Percentiles rank a stretch among this genome's conserved stretches.
Evolutionary conservation across 2,888 invertebrate genomes (phyloP).

Genomic region (Chaetoderma sp.): DNA sequence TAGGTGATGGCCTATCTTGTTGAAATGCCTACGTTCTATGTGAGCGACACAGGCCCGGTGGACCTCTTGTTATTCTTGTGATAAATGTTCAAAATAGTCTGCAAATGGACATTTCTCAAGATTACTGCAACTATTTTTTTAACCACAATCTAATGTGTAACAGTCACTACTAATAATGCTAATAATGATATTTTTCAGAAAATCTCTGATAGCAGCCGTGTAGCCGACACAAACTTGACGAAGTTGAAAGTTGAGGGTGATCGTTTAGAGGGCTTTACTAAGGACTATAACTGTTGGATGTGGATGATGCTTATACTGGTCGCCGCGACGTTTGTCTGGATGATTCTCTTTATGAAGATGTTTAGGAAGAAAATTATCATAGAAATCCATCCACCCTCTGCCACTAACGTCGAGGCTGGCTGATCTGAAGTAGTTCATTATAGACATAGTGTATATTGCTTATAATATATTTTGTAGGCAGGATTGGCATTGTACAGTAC

Average conservation of each 20-base stretch:
- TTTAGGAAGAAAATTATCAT: slow-evolving; percentile 73
- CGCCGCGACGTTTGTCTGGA: slow-evolving; percentile 87
- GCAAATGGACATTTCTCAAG: too few relatives aligned
- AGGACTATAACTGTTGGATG: slow-evolving; percentile 94
- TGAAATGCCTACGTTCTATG: too few relatives aligned
- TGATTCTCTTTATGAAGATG: slow-evolving; percentile 93
- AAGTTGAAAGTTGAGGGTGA: slow-evolving; percentile 85
- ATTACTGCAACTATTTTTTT: too few relatives aligned
- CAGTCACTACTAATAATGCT: too few relatives aligned
- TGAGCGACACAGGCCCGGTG: too few relatives aligned
- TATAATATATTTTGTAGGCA: background rate
- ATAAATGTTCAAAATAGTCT: too few relatives aligned
- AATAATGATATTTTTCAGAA: slow-evolving; percentile 71
- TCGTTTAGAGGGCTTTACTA: slow-evolving; percentile 86
- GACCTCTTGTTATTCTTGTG: too few relatives aligned
- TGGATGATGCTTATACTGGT: slow-evolving; percentile 91
- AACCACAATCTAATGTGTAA: too few relatives aligned
- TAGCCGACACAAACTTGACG: slow-evolving; percentile 83
- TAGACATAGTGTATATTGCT: background rate
- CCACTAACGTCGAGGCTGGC: slow-evolving; percentile 15
- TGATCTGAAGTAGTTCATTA: too few relatives aligned
- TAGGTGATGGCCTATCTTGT: too few relatives aligned
- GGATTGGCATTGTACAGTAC: background rate
- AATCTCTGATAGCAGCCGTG: slow-evolving; percentile 80
- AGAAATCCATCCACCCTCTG: slow-evolving; percentile 20